phyloP scores from a whole-genome alignment of 2,888 invertebrate species.

The Aplocera efformata region DNA sequence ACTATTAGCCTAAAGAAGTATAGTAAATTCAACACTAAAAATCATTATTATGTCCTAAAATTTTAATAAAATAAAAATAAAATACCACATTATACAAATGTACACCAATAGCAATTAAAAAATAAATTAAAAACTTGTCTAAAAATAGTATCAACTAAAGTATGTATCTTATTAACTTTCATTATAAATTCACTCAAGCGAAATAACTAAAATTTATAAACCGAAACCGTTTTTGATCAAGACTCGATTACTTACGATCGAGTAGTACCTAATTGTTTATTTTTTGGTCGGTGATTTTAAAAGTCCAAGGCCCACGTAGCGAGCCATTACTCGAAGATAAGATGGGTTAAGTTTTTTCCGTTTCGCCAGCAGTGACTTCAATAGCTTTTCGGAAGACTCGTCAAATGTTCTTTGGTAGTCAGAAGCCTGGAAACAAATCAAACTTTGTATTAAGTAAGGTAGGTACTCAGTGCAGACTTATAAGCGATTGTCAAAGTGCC shows the following conservation, averaged over 20 bases:
- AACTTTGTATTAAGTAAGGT: too few species aligned
- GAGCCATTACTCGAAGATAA: constrained; percentile 70
- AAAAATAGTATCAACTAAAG: constrained; percentile 1
- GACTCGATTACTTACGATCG: too few species aligned
- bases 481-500: too few species aligned
- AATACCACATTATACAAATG: too few species aligned
- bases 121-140: constrained; percentile 15
- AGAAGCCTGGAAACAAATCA: constrained; percentile 50
- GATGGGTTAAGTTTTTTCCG: constrained; percentile 66
- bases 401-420: constrained; percentile 66
- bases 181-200: background rate
- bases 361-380: constrained; percentile 59
- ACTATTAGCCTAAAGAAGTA: too few species aligned
- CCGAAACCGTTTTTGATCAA: background rate
- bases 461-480: too few species aligned
- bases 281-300: constrained; percentile 44
- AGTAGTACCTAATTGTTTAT: constrained; percentile 8
- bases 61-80: constrained; percentile 7
- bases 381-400: constrained; percentile 53
- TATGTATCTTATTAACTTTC: background rate
- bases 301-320: constrained; percentile 68
- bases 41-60: too few species aligned
- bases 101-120: too few species aligned
- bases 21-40: too few species aligned
- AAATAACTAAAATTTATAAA: constrained; percentile 16